phyloP scores from a whole-genome alignment of 2,113 vertebrate species.

The Vulpes ferrilata region DNA sequence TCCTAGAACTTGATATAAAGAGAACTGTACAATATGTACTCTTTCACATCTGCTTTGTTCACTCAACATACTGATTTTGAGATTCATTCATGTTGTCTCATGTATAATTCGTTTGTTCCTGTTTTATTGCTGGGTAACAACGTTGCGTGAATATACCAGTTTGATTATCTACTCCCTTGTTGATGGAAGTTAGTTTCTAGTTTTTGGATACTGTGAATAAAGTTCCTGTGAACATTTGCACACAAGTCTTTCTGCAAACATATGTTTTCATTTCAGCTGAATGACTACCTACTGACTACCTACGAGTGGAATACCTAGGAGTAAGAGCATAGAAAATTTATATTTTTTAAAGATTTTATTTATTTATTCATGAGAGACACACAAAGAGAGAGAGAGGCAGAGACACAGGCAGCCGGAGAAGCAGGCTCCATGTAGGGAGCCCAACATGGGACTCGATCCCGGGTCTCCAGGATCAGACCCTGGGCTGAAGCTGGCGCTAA shows the following conservation, averaged over 20 bases:
- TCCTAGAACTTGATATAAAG: neutral
- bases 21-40: neutral
- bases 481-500: too few species aligned
- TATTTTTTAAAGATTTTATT: too few species aligned
- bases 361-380: too few species aligned
- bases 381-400: too few species aligned
- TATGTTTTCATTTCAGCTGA: neutral
- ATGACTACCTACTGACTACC: neutral
- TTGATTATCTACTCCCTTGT: neutral
- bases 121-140: neutral
- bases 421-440: too few species aligned
- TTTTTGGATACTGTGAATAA: neutral
- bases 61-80: neutral
- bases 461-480: too few species aligned
- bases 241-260: neutral
- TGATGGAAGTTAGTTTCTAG: neutral
- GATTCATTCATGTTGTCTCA: neutral
- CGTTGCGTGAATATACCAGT: neutral
- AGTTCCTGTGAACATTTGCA: neutral
- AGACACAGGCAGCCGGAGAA: too few species aligned
- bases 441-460: too few species aligned
- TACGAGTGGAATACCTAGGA: neutral
- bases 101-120: neutral
- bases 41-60: neutral
- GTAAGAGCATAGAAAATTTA: neutral